A percentile compares a stretch with the other conserved stretches of the same genome.
phyloP scores from a whole-genome alignment of 2,888 invertebrate species.

The Drosophila setosimentum region DNA sequence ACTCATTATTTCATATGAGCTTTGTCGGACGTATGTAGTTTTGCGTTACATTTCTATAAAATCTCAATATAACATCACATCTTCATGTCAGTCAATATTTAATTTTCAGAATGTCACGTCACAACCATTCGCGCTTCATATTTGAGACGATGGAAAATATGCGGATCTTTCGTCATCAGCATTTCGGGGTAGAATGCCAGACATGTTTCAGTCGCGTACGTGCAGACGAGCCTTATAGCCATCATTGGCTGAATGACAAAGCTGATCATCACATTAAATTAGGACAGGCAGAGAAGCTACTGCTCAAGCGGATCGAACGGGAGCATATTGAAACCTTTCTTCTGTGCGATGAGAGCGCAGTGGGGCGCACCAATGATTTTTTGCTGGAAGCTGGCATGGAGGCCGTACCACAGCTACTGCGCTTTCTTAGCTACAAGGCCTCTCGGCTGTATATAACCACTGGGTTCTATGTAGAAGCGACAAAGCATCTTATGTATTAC shows the following conservation, averaged over 20 bases:
- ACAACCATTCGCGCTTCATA: constrained; percentile 38
- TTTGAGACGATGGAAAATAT: constrained; percentile 37
- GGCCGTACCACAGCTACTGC: constrained; percentile 63
- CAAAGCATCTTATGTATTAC: constrained; percentile 46
- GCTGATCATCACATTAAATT: constrained; percentile 36
- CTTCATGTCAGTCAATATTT: constrained; percentile 8
- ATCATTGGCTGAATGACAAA: constrained; percentile 49
- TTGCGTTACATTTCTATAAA: constrained; percentile 14
- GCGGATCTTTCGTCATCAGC: constrained; percentile 46
- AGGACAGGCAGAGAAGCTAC: constrained; percentile 27
- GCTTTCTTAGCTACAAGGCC: constrained; percentile 51
- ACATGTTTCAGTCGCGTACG: constrained; percentile 49
- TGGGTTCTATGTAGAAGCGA: constrained; percentile 65
- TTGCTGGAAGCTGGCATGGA: constrained; percentile 60
- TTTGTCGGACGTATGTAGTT: background rate
- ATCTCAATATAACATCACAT: background rate
- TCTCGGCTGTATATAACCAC: constrained; percentile 50
- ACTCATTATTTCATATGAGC: background rate
- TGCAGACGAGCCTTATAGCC: constrained; percentile 45
- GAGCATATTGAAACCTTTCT: constrained; percentile 64
- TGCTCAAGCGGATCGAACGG: constrained; percentile 58
- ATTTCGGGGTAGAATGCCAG: constrained; percentile 39
- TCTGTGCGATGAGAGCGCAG: constrained; percentile 60
- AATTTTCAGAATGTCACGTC: constrained; percentile 33
- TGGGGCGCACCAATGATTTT: constrained; percentile 54